Base-by-base conservation (phyloP, 1,140 invertebrate genomes). In the Camponotus vicinus region DNA sequence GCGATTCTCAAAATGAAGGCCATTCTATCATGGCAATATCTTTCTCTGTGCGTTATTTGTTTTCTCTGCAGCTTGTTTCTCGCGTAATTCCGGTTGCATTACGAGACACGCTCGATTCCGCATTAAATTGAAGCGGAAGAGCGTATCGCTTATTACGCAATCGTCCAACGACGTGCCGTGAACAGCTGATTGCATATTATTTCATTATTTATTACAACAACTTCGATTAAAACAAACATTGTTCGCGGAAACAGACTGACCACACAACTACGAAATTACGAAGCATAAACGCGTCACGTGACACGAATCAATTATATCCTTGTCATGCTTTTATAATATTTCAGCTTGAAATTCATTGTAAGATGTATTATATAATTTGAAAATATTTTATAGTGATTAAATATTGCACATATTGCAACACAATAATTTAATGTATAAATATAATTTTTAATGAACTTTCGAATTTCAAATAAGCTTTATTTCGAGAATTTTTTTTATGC, bases 141-240 rank as follows among this genome's bases (percentile, higher is more conserved):
- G 52, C 49, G 18, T 63, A 57, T 75, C 55, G 55, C 27, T 73
- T 59, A 82, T 82, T 82, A 73, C 27, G 27, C 3, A 13, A 45
- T n/a, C 55, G 55, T 21, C n/a, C 49, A 27, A 27, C 27, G 49
- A 40, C 18, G 13, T 80, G 49, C n/a, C 49, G 64, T 15, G 27
- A 45, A 82, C 67, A 82, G 18, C 55, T 59, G 67, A 82, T 82
- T 59, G 55, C 57, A 49, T 37, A 37, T 83, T 49, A 83, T 82
- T 82, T 45, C 57, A 21, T 83, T 13, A 75, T 83, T 49, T 42
- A 21, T 83, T n/a, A 57, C 55, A 45, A 21, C 13, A 34, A 13
- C 32, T 61, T 75, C 79, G 79, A 75, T 83, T 73, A 75, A 82
- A 82, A 40, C 32, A 82, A 73, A 82, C 40, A 82, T 82, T n/a